Evolutionary conservation across 2,888 invertebrate genomes (phyloP).

Genomic region (Dermolepida albohirtum): DNA sequence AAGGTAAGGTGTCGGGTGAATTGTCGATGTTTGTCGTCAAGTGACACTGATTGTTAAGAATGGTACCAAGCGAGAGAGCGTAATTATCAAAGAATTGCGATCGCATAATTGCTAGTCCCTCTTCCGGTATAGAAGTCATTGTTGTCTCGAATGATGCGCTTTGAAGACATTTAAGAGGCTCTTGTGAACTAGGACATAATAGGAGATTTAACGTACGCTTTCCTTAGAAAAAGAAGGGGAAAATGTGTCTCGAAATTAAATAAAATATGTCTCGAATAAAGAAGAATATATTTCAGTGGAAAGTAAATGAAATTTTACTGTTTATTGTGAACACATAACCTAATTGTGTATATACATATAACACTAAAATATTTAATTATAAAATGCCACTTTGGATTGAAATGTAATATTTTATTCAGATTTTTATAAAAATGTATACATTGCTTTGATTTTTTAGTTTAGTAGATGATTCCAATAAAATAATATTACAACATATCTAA

Average conservation of each 20-base stretch:
- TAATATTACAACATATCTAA: too few relatives aligned
- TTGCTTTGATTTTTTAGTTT: too few relatives aligned
- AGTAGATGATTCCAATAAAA: too few relatives aligned
- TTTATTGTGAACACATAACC: too few relatives aligned
- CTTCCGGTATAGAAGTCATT: conserved; percentile 41
- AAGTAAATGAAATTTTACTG: too few relatives aligned
- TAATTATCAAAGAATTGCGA: conserved; percentile 46
- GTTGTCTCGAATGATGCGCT: conserved; percentile 31
- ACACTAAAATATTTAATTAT: neutral
- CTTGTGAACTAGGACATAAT: conserved; percentile 18
- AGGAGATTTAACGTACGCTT: conserved; percentile 2
- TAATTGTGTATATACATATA: too few relatives aligned
- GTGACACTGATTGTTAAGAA: conserved; percentile 49
- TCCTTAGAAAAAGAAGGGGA: conserved; percentile 2
- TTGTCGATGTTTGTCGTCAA: conserved; percentile 28
- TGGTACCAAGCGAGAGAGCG: conserved; percentile 45
- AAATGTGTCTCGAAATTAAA: too few relatives aligned
- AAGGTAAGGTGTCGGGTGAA: conserved; percentile 27
- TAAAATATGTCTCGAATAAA: too few relatives aligned
- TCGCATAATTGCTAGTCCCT: conserved; percentile 44
- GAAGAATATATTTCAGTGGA: too few relatives aligned
- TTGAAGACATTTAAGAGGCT: conserved; percentile 20
- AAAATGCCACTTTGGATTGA: too few relatives aligned
- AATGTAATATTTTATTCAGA: too few relatives aligned
- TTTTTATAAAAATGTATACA: too few relatives aligned